Percentiles rank a stretch among this genome's conserved stretches.
Conservation (phyloP, 2,888 invertebrate genomes). For the Eupithecia vulgata region DNA sequence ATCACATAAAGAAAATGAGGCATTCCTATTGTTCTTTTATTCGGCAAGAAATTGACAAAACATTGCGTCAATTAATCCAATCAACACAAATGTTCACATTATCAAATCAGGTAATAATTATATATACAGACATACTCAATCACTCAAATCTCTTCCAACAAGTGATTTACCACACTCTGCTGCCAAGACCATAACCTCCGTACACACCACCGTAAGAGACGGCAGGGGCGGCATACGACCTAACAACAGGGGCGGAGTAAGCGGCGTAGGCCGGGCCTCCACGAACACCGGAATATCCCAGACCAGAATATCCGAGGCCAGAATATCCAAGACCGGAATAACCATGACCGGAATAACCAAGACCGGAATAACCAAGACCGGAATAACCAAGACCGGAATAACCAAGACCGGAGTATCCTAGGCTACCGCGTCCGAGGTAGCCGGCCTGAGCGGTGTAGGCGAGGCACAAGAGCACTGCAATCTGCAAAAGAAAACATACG, state of each 20-base stretch:
- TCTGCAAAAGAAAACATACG: constrained; percentile 45
- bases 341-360: constrained; percentile 46
- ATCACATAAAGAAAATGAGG: not conserved
- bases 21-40: not conserved
- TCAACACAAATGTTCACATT: not conserved
- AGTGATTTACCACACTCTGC: constrained; percentile 57
- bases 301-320: constrained; percentile 42
- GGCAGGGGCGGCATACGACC: constrained; percentile 50
- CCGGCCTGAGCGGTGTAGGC: constrained; percentile 60
- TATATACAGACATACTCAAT: not conserved
- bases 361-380: constrained; percentile 39
- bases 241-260: constrained; percentile 43
- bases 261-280: constrained; percentile 51
- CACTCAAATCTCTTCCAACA: constrained; percentile 12
- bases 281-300: constrained; percentile 49
- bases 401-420: constrained; percentile 42
- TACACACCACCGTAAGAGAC: constrained; percentile 49
- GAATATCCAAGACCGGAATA: constrained; percentile 49
- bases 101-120: not conserved
- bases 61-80: not conserved
- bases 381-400: constrained; percentile 48
- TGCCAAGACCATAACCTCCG: constrained; percentile 46
- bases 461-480: constrained; percentile 58
- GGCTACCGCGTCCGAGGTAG: constrained; percentile 51
- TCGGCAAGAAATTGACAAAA: not conserved